phyloP scores from a whole-genome alignment of 2,797 vertebrate genomes.

The Sebastes umbrosus region DNA sequence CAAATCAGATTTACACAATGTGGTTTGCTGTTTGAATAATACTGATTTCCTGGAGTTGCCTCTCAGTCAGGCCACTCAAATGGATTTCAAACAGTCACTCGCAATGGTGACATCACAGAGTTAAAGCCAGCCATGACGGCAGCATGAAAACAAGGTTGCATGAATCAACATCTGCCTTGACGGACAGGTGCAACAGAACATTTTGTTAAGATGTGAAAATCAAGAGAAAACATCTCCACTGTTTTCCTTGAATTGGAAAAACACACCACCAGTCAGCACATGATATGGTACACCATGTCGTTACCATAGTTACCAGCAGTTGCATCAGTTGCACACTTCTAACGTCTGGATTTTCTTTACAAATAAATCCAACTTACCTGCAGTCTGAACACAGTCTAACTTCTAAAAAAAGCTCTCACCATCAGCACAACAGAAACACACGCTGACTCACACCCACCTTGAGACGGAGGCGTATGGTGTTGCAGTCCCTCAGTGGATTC shows the following conservation, averaged over 20 bases:
- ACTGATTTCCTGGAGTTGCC: neutral
- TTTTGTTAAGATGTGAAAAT: neutral
- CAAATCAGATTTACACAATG: neutral
- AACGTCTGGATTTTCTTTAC: neutral
- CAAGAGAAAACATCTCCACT: neutral
- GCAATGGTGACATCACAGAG: neutral
- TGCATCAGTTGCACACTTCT: neutral
- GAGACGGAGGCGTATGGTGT: conserved; percentile 91
- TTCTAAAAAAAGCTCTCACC: neutral
- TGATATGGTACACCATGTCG: neutral
- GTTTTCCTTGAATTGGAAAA: neutral
- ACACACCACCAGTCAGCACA: neutral
- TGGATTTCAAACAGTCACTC: neutral
- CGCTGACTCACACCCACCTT: conserved; percentile 83
- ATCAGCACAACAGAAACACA: conserved; percentile 6
- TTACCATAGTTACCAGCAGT: neutral
- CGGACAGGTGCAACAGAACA: neutral
- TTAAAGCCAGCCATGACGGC: neutral
- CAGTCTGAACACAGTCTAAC: neutral
- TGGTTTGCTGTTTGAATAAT: neutral
- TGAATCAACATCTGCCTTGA: neutral
- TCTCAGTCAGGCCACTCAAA: neutral
- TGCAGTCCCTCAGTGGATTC: conserved; percentile 94
- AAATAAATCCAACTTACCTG: neutral
- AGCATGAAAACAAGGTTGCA: neutral